These are phyloP conservation scores for Belonocnema kinseyi DNA, from an alignment of 1,140 invertebrate species.

Conservation along the genomic window DNA sequence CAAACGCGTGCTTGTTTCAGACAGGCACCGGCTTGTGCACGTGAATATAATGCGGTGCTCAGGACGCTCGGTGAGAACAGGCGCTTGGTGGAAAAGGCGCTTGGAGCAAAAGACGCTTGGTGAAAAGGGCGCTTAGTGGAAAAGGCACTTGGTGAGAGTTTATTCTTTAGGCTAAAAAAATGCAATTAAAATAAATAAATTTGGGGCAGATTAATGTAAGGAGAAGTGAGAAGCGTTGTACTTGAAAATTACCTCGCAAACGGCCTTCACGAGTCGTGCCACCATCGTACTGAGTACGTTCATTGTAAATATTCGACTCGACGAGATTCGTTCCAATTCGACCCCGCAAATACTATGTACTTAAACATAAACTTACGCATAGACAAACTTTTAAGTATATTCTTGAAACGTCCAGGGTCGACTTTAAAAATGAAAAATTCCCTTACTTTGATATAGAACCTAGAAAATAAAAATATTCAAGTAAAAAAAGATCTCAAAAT, in stretches of 20 bases:
- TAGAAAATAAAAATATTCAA: not conserved
- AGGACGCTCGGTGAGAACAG: too few species aligned
- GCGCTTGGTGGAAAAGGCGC: too few species aligned
- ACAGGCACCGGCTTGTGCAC: too few species aligned
- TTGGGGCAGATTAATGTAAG: not conserved
- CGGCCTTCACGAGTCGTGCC: constrained; percentile 16
- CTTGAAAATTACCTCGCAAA: constrained; percentile 17
- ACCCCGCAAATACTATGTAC: constrained; percentile 25
- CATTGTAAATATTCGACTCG: not conserved
- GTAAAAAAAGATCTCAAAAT: constrained; percentile 3
- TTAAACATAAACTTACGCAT: constrained; percentile 8
- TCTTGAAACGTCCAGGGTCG: constrained; percentile 5
- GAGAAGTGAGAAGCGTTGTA: not conserved
- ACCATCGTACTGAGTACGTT: not conserved
- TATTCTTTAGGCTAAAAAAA: too few species aligned
- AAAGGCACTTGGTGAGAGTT: too few species aligned
- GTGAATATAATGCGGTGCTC: too few species aligned
- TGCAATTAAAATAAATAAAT: not conserved
- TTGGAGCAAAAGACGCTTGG: too few species aligned
- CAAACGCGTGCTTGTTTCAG: too few species aligned
- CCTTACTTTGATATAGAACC: too few species aligned
- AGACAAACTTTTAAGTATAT: constrained; percentile 3
- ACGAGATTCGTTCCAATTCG: constrained; percentile 14
- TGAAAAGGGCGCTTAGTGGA: too few species aligned
- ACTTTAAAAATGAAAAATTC: not conserved